These are phyloP conservation scores for Altica lythri DNA, from an alignment of 2,888 invertebrate genomes.

Conservation along the genomic window DNA sequence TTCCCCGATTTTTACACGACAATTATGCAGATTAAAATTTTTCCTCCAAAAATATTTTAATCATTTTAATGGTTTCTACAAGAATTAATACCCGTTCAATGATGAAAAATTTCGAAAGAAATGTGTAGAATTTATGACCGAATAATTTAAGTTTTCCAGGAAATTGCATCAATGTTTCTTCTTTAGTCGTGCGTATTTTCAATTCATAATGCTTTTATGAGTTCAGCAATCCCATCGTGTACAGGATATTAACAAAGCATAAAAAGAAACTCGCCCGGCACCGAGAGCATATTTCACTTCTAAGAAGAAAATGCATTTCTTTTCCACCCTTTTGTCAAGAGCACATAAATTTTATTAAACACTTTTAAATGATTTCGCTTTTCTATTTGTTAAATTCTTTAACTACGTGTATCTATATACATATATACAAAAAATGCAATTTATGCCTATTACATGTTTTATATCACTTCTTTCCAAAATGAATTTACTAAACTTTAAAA, in stretches of 20 bases:
- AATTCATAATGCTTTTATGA: conserved; percentile 41
- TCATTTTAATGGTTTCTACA: conserved; percentile 53
- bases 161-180: conserved; percentile 55
- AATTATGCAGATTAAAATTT: conserved; percentile 47
- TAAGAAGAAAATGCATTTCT: conserved; percentile 15
- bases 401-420: too few relatives aligned
- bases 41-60: conserved; percentile 48
- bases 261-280: conserved; percentile 35
- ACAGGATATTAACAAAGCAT: conserved; percentile 48
- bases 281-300: conserved; percentile 25
- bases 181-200: conserved; percentile 40
- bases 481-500: too few relatives aligned
- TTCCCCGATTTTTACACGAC: conserved; percentile 25
- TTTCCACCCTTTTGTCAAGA: conserved; percentile 21
- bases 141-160: conserved; percentile 55
- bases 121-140: conserved; percentile 53
- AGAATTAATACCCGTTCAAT: conserved; percentile 50
- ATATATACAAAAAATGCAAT: too few relatives aligned
- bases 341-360: conserved; percentile 26
- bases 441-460: too few relatives aligned
- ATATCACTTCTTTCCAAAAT: too few relatives aligned
- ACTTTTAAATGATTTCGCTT: conserved; percentile 8
- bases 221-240: conserved; percentile 42
- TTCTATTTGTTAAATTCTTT: too few relatives aligned
- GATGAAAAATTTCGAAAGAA: conserved; percentile 43